Evolutionary conservation across 2,888 invertebrate species (phyloP).

Genomic region (Limnephilus marmoratus): DNA sequence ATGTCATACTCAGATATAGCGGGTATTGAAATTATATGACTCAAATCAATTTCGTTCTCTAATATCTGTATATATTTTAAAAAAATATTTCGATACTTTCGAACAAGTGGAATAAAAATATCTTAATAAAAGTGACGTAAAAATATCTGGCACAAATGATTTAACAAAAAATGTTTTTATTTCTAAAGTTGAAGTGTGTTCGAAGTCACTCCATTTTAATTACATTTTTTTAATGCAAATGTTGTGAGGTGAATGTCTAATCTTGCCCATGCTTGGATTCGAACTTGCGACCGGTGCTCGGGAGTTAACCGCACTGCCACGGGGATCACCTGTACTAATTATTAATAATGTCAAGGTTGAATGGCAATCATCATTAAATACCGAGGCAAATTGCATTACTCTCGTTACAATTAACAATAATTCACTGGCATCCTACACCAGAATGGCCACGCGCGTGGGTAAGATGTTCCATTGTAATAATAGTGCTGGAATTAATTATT

Average conservation of each 20-base stretch:
- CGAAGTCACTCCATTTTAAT: too few relatives aligned
- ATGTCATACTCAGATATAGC: too few relatives aligned
- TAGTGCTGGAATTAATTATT: conserved; percentile 23
- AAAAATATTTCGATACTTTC: too few relatives aligned
- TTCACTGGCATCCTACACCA: neutral
- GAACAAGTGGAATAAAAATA: too few relatives aligned
- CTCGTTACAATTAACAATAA: neutral
- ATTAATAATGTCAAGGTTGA: neutral
- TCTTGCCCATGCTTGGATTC: neutral
- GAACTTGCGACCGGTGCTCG: neutral
- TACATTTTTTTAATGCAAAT: neutral
- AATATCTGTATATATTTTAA: too few relatives aligned
- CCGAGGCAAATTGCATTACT: neutral
- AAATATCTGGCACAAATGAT: too few relatives aligned
- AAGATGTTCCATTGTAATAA: conserved; percentile 21
- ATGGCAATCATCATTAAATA: neutral
- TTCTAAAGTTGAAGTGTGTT: too few relatives aligned
- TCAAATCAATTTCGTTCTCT: too few relatives aligned
- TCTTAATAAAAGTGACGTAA: too few relatives aligned
- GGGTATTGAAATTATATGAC: too few relatives aligned
- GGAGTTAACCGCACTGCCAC: neutral
- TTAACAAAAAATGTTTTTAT: too few relatives aligned
- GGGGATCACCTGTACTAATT: neutral
- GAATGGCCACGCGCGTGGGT: conserved; percentile 21
- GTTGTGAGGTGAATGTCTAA: too few relatives aligned